Conservation (phyloP, 2,113 vertebrate species). For the Thamnophis sirtalis region DNA sequence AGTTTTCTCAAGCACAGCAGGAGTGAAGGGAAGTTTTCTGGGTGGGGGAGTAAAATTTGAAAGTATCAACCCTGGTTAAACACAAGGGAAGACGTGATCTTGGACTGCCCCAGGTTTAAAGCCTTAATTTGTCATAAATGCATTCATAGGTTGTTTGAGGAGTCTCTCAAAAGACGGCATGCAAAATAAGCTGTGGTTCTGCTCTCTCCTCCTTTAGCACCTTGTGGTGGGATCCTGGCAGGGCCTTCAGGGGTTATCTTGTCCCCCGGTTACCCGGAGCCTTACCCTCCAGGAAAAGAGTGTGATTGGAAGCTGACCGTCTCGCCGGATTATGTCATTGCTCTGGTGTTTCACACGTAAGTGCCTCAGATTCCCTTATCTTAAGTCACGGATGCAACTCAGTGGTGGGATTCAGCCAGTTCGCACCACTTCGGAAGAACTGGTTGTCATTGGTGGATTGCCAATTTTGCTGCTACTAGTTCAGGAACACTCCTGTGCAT, state of each 20-base stretch:
- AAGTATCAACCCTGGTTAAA: not conserved
- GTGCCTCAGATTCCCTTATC: conserved; percentile 26
- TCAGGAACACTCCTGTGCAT: too few species aligned
- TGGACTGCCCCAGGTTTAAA: rapidly evolving
- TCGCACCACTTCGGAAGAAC: too few species aligned
- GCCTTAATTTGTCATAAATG: rapidly evolving
- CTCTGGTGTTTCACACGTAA: conserved; percentile 88
- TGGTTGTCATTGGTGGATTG: too few species aligned
- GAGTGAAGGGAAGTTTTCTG: not conserved
- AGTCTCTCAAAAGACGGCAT: not conserved
- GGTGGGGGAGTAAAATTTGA: not conserved
- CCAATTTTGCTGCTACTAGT: too few species aligned
- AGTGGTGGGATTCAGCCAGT: too few species aligned
- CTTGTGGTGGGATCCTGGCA: conserved; percentile 88
- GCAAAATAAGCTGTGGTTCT: not conserved
- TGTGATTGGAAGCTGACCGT: conserved; percentile 94
- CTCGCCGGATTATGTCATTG: conserved; percentile 90
- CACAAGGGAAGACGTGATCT: too few species aligned
- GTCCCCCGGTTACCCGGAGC: conserved; percentile 93
- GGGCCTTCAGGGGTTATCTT: conserved; percentile 90
- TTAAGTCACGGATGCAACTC: not conserved
- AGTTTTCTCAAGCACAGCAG: not conserved
- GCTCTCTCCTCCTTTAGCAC: conserved; percentile 71
- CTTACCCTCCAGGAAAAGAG: conserved; percentile 90
- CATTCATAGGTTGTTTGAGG: not conserved